A percentile compares a stretch with the other conserved stretches of the same genome.
These are phyloP conservation scores for Callyntrura sp. DNA, from an alignment of 2,888 invertebrate species.

Conservation along the genomic window DNA sequence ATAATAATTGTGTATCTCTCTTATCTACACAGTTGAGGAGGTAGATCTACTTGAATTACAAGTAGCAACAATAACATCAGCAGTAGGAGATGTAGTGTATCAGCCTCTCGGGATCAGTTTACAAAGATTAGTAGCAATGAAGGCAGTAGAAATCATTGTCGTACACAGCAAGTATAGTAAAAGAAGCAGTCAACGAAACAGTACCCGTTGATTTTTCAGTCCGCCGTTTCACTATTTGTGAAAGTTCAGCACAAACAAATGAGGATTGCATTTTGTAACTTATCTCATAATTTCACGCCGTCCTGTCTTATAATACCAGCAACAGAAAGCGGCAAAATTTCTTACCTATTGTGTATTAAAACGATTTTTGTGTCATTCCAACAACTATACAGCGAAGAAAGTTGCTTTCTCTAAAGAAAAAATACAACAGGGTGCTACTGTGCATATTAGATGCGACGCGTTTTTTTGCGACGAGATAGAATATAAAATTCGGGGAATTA, in stretches of 20 bases:
- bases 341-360: neutral
- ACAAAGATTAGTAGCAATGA: constrained; percentile 77
- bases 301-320: neutral
- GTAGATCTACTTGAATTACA: neutral
- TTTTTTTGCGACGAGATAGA: neutral
- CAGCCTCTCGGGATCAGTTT: constrained; percentile 80
- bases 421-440: neutral
- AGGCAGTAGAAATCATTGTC: neutral
- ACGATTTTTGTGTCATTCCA: neutral
- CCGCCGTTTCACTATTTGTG: neutral
- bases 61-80: neutral
- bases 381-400: neutral
- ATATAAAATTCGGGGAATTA: constrained; percentile 6
- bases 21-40: neutral
- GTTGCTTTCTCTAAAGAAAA: neutral
- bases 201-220: neutral
- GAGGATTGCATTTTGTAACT: constrained; percentile 27
- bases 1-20: constrained; percentile 50
- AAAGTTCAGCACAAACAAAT: neutral
- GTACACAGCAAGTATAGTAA: neutral
- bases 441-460: neutral
- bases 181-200: neutral
- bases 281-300: constrained; percentile 22
- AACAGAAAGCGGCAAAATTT: constrained; percentile 10
- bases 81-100: constrained; percentile 49